A percentile compares a stretch with the other conserved stretches of the same genome.
Conservation (phyloP, 2,113 vertebrate species). For the Amazona vittata region DNA sequence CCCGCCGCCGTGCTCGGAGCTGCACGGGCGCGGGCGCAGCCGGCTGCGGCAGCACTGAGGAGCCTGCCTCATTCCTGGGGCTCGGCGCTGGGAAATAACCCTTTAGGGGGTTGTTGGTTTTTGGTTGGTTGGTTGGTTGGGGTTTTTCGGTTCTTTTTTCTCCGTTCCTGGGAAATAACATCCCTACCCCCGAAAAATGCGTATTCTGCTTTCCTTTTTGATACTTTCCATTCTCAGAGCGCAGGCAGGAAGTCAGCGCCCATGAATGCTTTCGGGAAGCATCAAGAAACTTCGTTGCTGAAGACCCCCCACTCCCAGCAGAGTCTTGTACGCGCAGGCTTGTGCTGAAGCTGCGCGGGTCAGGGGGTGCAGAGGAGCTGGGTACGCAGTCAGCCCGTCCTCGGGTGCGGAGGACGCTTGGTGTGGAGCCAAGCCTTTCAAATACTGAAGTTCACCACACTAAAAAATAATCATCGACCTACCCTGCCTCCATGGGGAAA, state of each 20-base stretch:
- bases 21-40: neutral
- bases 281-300: neutral
- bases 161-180: neutral
- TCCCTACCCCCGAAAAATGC: neutral
- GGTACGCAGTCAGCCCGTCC: accelerated
- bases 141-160: neutral
- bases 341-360: neutral
- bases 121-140: neutral
- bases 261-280: slow-evolving; percentile 16
- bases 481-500: neutral
- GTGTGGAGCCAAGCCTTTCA: neutral
- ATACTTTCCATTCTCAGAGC: neutral
- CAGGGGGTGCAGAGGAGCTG: accelerated
- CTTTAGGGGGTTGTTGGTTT: neutral
- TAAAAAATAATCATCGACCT: neutral
- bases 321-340: neutral
- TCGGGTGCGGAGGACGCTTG: too few relatives aligned
- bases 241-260: slow-evolving; percentile 7
- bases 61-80: neutral
- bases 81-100: slow-evolving; percentile 15
- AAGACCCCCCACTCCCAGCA: neutral
- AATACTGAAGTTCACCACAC: neutral
- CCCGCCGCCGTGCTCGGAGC: neutral
- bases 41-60: slow-evolving; percentile 23
- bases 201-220: neutral